Conservation (phyloP, 2,113 vertebrate species). For the Chiloscyllium plagiosum region DNA sequence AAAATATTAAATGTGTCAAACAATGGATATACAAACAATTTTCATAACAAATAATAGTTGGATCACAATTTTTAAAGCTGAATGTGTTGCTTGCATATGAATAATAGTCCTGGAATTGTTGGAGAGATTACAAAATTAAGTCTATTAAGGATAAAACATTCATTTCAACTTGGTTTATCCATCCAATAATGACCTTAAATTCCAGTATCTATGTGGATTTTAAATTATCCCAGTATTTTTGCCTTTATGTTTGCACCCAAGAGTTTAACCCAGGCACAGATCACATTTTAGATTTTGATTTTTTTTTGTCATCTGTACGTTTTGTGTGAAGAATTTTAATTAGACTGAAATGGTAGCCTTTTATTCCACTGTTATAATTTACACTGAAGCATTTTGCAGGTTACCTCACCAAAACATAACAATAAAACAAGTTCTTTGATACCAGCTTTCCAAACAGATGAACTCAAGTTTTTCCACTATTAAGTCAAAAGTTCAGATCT, state of each 20-base stretch:
- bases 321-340: neutral
- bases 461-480: neutral
- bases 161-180: neutral
- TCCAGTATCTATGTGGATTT: neutral
- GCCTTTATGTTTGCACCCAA: neutral
- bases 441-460: neutral
- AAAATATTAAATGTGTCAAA: neutral
- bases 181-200: neutral
- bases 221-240: neutral
- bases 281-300: neutral
- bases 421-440: neutral
- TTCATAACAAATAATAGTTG: neutral
- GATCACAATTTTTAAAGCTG: neutral
- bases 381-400: neutral
- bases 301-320: too few relatives aligned
- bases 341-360: neutral
- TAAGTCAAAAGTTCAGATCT: neutral
- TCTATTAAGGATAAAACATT: neutral
- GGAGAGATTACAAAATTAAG: neutral
- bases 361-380: neutral
- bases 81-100: neutral
- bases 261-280: neutral
- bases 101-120: neutral
- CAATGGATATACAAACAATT: conserved; percentile 15
- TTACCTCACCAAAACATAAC: neutral